Evolutionary conservation across 2,888 invertebrate genomes (phyloP).

Genomic region (Dryocosmus kuriphilus): DNA sequence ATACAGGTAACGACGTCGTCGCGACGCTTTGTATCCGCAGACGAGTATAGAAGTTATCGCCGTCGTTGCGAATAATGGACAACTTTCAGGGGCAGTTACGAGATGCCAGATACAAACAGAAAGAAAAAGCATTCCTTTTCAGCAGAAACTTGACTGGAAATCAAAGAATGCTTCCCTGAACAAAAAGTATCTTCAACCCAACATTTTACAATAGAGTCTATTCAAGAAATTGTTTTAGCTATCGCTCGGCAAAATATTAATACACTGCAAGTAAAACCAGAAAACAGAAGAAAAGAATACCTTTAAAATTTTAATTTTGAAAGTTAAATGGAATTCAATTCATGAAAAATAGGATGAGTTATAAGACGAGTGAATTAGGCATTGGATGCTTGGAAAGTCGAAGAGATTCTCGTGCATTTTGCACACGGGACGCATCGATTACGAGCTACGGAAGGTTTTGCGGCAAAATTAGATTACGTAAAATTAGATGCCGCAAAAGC

Average conservation of each 20-base stretch:
- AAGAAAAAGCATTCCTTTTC: background rate
- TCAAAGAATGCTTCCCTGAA: background rate
- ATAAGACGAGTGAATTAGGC: slow-evolving; percentile 2
- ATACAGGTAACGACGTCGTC: slow-evolving; percentile 11
- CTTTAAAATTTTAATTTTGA: background rate
- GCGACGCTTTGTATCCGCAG: slow-evolving; percentile 23
- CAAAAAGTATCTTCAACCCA: background rate
- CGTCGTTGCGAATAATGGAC: slow-evolving; percentile 27
- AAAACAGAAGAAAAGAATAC: background rate
- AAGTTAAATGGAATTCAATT: background rate
- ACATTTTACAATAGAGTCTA: background rate
- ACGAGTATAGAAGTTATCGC: slow-evolving; percentile 23
- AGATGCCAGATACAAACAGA: slow-evolving; percentile 36
- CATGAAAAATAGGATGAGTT: background rate
- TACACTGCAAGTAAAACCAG: background rate
- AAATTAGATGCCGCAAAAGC: slow-evolving; percentile 35
- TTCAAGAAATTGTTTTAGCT: slow-evolving; percentile 3
- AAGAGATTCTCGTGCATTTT: slow-evolving; percentile 22
- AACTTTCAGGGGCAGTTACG: slow-evolving; percentile 34
- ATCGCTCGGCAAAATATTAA: background rate
- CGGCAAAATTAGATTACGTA: slow-evolving; percentile 40
- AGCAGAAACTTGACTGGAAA: slow-evolving; percentile 13
- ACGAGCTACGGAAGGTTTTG: slow-evolving; percentile 35
- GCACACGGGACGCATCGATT: slow-evolving; percentile 37
- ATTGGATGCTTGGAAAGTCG: background rate